Evolutionary conservation across 2,113 vertebrate genomes (phyloP).

Genomic region (Hypocryptadius cinnamomeus): DNA sequence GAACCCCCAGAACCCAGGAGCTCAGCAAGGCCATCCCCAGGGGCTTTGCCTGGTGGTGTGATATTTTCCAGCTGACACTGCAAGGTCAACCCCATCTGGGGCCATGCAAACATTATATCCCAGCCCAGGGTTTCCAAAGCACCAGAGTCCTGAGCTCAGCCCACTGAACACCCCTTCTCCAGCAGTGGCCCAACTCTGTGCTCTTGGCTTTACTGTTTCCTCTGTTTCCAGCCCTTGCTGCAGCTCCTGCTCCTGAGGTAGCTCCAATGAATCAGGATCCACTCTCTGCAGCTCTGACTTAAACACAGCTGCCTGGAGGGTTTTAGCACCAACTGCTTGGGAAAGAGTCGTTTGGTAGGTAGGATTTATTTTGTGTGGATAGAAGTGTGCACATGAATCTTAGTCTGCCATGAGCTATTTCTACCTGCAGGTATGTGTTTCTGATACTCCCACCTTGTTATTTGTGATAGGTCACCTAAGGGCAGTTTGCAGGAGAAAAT

Average conservation of each 20-base stretch:
- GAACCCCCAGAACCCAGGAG: background rate
- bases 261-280: background rate
- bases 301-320: background rate
- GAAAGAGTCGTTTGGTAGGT: fast-evolving
- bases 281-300: background rate
- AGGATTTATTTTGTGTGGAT: background rate
- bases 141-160: background rate
- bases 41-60: background rate
- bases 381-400: background rate
- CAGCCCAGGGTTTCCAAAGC: background rate
- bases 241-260: background rate
- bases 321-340: background rate
- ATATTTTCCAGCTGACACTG: background rate
- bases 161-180: background rate
- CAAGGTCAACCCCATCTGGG: background rate
- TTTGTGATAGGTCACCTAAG: background rate
- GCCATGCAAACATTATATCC: background rate
- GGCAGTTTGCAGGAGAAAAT: background rate
- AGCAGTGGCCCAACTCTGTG: background rate
- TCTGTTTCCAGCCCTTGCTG: background rate
- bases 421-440: background rate
- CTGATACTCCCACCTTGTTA: background rate
- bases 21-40: background rate
- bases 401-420: background rate
- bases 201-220: background rate